Evolutionary conservation across 2,888 invertebrate genomes (phyloP), one percentile per base, ranked within the genome.

Genomic region (Cheilosia grossa): DNA sequence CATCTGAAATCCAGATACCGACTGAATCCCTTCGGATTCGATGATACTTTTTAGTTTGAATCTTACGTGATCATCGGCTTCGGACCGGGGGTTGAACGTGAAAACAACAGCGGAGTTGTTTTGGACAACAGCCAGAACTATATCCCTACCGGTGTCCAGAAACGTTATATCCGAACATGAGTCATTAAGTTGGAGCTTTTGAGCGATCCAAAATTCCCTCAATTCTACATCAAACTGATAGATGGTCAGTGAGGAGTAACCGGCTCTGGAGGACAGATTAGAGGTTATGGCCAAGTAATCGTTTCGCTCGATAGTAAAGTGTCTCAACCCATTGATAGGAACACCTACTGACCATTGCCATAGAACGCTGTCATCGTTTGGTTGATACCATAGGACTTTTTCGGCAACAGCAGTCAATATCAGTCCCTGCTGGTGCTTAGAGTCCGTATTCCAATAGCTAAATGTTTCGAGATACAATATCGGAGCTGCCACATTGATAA

Each of bases 1-100:
- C 91, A 92, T 92, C 87, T 91, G 89, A 56, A 92, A 92, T 7
- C 88, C 90, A 0, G 89, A 87, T 9, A 92, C 87, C 1, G 89
- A 87, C 9, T 87, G 82, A 4, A 91, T 88, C n/a, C 88, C 88
- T n/a, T 89, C 88, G 0, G 92, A 89, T 10, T 64, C 44, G 15
- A 90, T 30, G 0, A 56, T 85, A 30, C 87, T 89, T 0, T 88
- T 86, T 5, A 90, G 73, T 21, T 88, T 75, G 63, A 91, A 88
- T 51, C 88, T 88, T 2, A 88, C 59, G 9, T 88, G 88, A 4
- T 89, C 87, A 13, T 49, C 56, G 1, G 77, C 10, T 0, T 47
- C 80, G 0, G 75, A 88, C 10, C 82, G 88, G n/a, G 89, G 88
- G 83, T 90, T 89, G 24, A 89, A 90, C 0, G 88, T 87, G 77